Evolutionary conservation across 2,113 vertebrate species (phyloP), one percentile per base, ranked within the genome.

Genomic region (Macquaria ambigua): DNA sequence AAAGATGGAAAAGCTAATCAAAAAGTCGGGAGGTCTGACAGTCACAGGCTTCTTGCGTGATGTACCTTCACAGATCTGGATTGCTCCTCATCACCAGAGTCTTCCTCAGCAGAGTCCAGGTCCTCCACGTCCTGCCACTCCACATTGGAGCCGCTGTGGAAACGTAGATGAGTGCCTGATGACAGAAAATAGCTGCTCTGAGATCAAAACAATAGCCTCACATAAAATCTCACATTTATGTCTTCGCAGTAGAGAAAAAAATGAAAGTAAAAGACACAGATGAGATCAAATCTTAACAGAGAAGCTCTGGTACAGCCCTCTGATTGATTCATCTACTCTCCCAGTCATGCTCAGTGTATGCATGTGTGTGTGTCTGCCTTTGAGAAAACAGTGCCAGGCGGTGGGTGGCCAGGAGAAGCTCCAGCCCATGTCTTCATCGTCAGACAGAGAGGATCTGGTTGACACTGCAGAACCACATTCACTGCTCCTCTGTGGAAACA

Each of bases 371-470:
- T 53, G 28, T 25, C 86, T 96, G 98, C 98, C 98, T 98, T 99
- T 98, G 70, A 99, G 93, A 83, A 99, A 99, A 91, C 98, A 98
- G 90, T 99, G 97, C 98, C 98, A 99, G 82, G 95, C 95, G 20
- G 98, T 99, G 83, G 97, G 94, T 12, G 98, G 98, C 97, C 98
- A 98, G 75, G 97, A 98, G 92, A 98, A 97, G 91, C 97, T 99
- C 98, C 98, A 99, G 80, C 97, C 98, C 93, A 98, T 95, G 92
- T 99, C 98, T 76, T 99, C 98, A 84, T 99, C 98, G 70, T 99
- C 98, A 25, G 97, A 99, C 25, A 97, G 97, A 8, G 92, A 94
- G 23, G 98, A 98, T 94, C 97, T 96, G 92, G 97, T 97, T 82
- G 99, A 98, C 87, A 98, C 96, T 6, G 96, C 97, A 41, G 98